A percentile compares a stretch with the other conserved stretches of the same genome.
phyloP scores from a whole-genome alignment of 1,140 invertebrate genomes.

The Ooceraea biroi region DNA sequence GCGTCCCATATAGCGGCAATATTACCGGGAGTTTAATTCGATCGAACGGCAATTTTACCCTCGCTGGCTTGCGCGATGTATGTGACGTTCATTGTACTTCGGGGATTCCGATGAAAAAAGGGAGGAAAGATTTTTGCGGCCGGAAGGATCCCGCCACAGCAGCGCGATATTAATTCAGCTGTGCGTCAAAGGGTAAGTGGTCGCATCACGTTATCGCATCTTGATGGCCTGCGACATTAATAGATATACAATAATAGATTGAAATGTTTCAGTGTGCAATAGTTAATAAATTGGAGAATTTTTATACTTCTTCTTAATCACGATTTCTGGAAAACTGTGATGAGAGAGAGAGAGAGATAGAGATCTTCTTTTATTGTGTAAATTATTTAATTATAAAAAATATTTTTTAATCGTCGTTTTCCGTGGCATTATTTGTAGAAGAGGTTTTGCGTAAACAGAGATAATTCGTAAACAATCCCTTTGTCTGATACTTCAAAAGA shows the following conservation, averaged over 20 bases:
- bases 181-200: constrained; percentile 5
- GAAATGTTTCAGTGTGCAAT: not conserved
- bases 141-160: constrained; percentile 18
- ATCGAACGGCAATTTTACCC: constrained; percentile 82
- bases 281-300: not conserved
- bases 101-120: constrained; percentile 72
- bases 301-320: not conserved
- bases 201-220: not conserved
- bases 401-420: not conserved
- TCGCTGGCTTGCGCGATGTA: constrained; percentile 76
- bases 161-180: constrained; percentile 5
- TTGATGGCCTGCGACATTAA: not conserved
- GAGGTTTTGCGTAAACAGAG: not conserved
- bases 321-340: not conserved
- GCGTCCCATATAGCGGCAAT: constrained; percentile 75
- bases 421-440: not conserved
- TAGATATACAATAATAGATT: constrained; percentile 9
- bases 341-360: too few relatives aligned
- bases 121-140: constrained; percentile 8
- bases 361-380: not conserved
- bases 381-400: not conserved
- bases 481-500: not conserved
- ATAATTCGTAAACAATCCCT: not conserved
- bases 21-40: constrained; percentile 82
- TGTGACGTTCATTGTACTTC: constrained; percentile 83